Conservation (phyloP, 2,797 vertebrate genomes). For the Carcharodon carcharias region DNA sequence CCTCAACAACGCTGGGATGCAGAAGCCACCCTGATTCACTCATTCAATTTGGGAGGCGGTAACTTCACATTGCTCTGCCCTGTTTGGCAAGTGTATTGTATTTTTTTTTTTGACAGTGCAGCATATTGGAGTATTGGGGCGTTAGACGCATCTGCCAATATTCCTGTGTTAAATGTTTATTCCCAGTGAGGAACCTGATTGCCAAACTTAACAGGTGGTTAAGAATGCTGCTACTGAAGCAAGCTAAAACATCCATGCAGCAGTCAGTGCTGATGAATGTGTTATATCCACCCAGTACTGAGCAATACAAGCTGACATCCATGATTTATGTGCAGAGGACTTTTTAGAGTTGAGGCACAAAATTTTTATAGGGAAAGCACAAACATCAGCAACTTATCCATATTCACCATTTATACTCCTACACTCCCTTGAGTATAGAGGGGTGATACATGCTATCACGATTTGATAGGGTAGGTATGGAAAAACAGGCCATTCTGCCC, state of each 20-base stretch:
- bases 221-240: neutral
- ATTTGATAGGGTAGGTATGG: neutral
- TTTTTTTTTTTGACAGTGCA: neutral
- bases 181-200: neutral
- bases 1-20: neutral
- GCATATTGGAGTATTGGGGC: neutral
- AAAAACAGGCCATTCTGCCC: neutral
- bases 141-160: neutral
- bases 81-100: neutral
- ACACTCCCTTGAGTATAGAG: neutral
- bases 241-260: neutral
- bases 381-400: neutral
- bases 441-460: neutral
- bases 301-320: neutral
- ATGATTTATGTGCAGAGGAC: neutral
- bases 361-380: neutral
- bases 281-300: neutral
- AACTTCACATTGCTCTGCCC: neutral
- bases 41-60: neutral
- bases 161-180: neutral
- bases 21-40: neutral
- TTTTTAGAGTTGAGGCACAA: neutral
- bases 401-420: neutral
- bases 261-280: neutral
- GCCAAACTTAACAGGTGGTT: neutral